Base-by-base conservation (phyloP, 2,113 vertebrate species). In the Catagonus wagneri region DNA sequence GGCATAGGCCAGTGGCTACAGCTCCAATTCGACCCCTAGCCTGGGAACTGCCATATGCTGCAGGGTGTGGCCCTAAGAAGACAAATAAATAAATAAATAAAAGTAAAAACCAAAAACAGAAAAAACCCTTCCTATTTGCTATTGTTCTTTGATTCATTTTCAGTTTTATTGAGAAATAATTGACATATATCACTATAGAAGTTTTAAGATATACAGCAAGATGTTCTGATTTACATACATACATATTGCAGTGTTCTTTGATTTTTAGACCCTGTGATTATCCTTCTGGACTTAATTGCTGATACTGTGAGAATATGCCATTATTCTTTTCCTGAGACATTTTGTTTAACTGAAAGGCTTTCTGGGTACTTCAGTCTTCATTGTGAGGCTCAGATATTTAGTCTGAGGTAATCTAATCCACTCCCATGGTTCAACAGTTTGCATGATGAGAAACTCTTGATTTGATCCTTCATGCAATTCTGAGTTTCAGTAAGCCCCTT, bases 131-230 rank as follows among this genome's bases (percentile, higher is more conserved):
- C 10, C 15, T 3, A 25, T 56, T 85, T 75, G 3, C 52, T 75
- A 22, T 66, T 92, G 50, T 79, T 84, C 19, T n/a, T 88, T 95
- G 29, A 32, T 15, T 63, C 89, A 61, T 89, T 83, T 61, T n/a
- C 58, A 27, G 29, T 39, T 81, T 83, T 61, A 83, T 27, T 63
- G 36, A 63, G 36, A 83, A 83, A 63, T 83, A 83, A 83, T 20
- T 63, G 58, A 83, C 61, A 63, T 4, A 27, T 27, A 63, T 63
- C 61, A 63, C 9, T 12, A 27, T 63, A 63, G 23, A 63, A 83
- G 79, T 29, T 25, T 83, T 83, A 83, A 63, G 79, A 16, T 83
- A 10, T 83, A 63, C 34, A 44, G 25, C 4, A 11, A 44, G 25
- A 83, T 63, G 79, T 34, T 83, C 36, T 63, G 17, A 11, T 63